A percentile compares a stretch with the other conserved stretches of the same genome.
Conservation (phyloP, 2,888 invertebrate genomes). For the Branchipolynoe longqiensis region DNA sequence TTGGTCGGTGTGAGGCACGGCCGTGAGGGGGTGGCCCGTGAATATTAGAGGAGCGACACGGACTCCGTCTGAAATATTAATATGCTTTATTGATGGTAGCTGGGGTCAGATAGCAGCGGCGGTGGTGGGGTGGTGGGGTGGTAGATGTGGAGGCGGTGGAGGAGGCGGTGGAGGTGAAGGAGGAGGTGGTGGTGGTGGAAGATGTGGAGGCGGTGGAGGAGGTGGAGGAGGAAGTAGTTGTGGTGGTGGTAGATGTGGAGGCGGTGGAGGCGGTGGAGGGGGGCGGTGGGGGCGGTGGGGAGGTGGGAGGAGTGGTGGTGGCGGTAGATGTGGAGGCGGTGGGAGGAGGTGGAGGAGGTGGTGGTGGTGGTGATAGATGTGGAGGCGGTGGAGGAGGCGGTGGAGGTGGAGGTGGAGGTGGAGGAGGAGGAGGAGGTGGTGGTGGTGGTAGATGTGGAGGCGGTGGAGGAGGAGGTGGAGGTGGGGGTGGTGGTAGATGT, state of each 20-base stretch:
- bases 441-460: background rate
- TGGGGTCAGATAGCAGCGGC: conserved; percentile 30
- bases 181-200: background rate
- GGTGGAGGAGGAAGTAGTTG: background rate
- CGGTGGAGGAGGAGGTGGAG: background rate
- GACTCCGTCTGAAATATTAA: conserved; percentile 9
- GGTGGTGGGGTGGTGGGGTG: background rate
- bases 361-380: background rate
- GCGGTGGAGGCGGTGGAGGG: background rate
- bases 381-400: background rate
- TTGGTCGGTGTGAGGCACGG: conserved; percentile 44
- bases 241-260: background rate
- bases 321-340: background rate
- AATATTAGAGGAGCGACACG: conserved; percentile 26
- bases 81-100: conserved; percentile 41
- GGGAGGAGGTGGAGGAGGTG: background rate
- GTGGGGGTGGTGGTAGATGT: no score
- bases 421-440: background rate
- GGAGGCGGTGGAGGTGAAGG: no score
- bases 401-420: background rate
- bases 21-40: background rate
- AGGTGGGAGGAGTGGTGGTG: background rate
- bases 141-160: conserved; percentile 16
- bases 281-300: background rate
- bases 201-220: background rate